These are phyloP conservation scores for Enteromius anoplus DNA, from an alignment of 2,797 vertebrate genomes.

Conservation along the genomic window DNA sequence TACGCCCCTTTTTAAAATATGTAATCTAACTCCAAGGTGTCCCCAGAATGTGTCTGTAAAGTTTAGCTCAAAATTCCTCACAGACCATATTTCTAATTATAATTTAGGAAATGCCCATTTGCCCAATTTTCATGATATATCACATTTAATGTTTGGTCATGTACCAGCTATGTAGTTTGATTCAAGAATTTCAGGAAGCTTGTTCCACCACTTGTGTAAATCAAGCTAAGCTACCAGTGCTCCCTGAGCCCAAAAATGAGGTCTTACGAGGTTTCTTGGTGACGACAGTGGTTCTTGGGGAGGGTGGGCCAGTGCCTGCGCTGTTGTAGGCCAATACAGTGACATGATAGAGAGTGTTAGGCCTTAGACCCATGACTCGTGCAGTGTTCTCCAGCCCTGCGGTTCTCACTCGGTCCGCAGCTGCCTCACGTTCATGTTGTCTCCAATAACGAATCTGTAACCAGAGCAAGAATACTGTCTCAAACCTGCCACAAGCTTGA, in stretches of 20 bases:
- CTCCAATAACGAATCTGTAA: slow-evolving; percentile 95
- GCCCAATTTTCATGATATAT: neutral
- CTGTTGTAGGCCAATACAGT: slow-evolving; percentile 93
- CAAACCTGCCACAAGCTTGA: neutral
- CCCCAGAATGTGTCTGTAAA: neutral
- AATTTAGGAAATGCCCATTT: neutral
- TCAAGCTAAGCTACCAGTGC: neutral
- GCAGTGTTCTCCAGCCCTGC: slow-evolving; percentile 84
- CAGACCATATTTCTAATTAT: neutral
- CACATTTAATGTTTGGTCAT: neutral
- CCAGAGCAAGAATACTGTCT: neutral
- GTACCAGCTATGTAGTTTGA: neutral
- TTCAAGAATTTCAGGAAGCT: neutral
- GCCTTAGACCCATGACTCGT: slow-evolving; percentile 83
- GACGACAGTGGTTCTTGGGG: slow-evolving; percentile 82
- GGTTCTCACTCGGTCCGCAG: slow-evolving; percentile 91
- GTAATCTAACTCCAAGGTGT: neutral
- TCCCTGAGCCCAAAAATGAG: neutral
- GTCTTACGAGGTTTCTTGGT: slow-evolving; percentile 92
- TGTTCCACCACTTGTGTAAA: neutral
- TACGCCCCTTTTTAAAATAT: neutral
- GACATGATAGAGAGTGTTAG: slow-evolving; percentile 91
- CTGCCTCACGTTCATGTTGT: slow-evolving; percentile 90
- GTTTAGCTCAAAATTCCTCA: neutral
- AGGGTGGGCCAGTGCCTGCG: slow-evolving; percentile 90